These are phyloP conservation scores for Lagocephalus sceleratus DNA, from an alignment of 2,797 vertebrate species.

Conservation along the genomic window DNA sequence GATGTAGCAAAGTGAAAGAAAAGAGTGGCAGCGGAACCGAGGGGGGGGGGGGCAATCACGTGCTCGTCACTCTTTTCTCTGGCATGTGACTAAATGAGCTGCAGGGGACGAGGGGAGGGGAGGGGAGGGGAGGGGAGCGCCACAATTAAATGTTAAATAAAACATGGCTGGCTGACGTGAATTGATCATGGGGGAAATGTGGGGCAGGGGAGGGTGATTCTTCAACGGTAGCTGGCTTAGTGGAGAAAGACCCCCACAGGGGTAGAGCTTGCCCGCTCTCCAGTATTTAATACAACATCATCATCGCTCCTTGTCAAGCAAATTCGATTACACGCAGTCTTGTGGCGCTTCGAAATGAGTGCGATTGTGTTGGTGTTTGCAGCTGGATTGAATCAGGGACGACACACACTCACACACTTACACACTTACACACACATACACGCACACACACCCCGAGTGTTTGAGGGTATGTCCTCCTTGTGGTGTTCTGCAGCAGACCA, in stretches of 20 bases:
- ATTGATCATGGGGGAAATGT: slow-evolving; percentile 65
- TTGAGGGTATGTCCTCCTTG: background rate
- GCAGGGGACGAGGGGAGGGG: slow-evolving; percentile 19
- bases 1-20: slow-evolving; percentile 7
- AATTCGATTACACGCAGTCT: slow-evolving; percentile 54
- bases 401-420: slow-evolving; percentile 28
- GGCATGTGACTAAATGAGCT: slow-evolving; percentile 50
- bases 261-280: slow-evolving; percentile 26
- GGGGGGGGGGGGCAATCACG: slow-evolving; percentile 16
- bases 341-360: slow-evolving; percentile 29
- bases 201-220: slow-evolving; percentile 60
- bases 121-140: slow-evolving; percentile 28
- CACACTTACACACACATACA: slow-evolving; percentile 19
- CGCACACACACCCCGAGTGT: no score
- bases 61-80: slow-evolving; percentile 32
- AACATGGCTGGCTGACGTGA: slow-evolving; percentile 67
- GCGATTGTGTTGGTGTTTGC: slow-evolving; percentile 32
- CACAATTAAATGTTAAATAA: slow-evolving; percentile 70
- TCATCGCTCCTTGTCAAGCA: slow-evolving; percentile 60
- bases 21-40: background rate
- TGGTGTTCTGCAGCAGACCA: slow-evolving; percentile 3
- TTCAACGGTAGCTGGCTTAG: slow-evolving; percentile 51
- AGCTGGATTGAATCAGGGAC: slow-evolving; percentile 15
- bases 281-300: slow-evolving; percentile 58
- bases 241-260: slow-evolving; percentile 55